Base-by-base conservation (phyloP, 2,797 vertebrate species). In the Sciurus carolinensis region DNA sequence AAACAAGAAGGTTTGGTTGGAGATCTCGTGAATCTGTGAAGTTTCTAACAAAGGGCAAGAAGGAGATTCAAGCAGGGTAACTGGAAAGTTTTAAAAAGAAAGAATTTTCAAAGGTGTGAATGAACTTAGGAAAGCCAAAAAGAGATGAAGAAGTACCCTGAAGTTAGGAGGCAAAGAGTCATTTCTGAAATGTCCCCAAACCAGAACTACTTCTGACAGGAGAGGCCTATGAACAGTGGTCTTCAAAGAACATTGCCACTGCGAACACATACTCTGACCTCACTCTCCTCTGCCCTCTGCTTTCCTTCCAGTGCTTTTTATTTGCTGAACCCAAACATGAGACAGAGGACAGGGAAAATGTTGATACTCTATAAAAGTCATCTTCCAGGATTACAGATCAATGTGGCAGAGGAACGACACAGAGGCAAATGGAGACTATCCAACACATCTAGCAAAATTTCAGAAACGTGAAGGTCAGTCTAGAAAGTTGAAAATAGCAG, bases 401-500 rank as follows among this genome's bases (percentile, higher is more conserved):
- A 7, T 59, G 26, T 82, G 42, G 12, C 71, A 6, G n/a, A 86
- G 36, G 62, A 18, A 84, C 26, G 59, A 59, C 67, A 59, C 18
- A 75, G 47, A 36, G 59, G 28, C 15, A 89, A 71, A 59, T 39
- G 30, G 44, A 86, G 13, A 72, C 47, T 59, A 54, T 54, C 33
- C n/a, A 87, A 17, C 3, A 73, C 2, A 90, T 71, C 39, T n/a
- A 26, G 4, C 22, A 83, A 42, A 54, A 92, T 54, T 72, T 82
- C 64, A 86, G 64, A 92, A 81, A 73, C 39, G 4, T 73, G 82
- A 44, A 4, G 0, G 2, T 20, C 59, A 69, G 89, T 22, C 28
- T 79, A 64, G 39, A 91, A 93, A 94, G 59, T 26, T 69, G 44
- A 93, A 57, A 82, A 93, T 90, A 75, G 26, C 39, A 87, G 36